Conservation (phyloP, 2,888 invertebrate species). For the Cremastinae sp. region DNA sequence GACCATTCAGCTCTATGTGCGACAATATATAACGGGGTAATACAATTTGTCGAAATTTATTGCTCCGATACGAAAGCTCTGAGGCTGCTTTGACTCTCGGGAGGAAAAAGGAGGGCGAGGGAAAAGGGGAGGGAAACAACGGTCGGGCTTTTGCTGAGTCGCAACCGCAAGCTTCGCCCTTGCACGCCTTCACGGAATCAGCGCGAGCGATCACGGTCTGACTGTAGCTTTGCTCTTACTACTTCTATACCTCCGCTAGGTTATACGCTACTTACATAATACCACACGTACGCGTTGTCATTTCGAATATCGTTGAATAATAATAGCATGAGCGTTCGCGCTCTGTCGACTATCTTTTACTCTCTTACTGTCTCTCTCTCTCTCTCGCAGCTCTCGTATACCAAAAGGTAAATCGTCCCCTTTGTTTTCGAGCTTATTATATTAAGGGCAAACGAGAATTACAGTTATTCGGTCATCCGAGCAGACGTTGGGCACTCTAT, state of each 20-base stretch:
- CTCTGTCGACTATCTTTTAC: neutral
- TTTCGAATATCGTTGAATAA: constrained; percentile 4
- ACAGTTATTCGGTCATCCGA: constrained; percentile 10
- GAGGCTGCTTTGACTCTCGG: constrained; percentile 33
- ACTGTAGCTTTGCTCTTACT: constrained; percentile 57
- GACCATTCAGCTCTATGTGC: constrained; percentile 71
- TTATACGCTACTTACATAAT: constrained; percentile 24
- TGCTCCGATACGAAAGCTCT: constrained; percentile 66
- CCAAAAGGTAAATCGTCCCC: neutral
- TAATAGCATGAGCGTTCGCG: no score
- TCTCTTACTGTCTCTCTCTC: constrained; percentile 26
- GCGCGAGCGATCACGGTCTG: constrained; percentile 66
- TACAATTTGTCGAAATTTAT: constrained; percentile 76
- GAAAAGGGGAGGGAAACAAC: constrained; percentile 17
- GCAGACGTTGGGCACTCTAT: constrained; percentile 1
- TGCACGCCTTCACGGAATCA: constrained; percentile 63
- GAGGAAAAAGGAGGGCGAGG: neutral
- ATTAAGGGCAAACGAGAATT: neutral
- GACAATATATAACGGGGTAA: constrained; percentile 74
- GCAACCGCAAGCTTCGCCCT: constrained; percentile 16
- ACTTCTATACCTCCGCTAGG: constrained; percentile 41
- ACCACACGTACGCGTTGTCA: constrained; percentile 10
- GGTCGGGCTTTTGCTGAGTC: constrained; percentile 34
- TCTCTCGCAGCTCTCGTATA: neutral
- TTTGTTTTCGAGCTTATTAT: constrained; percentile 10